Evolutionary conservation across 2,888 invertebrate genomes (phyloP).

Genomic region (Atherix ibis): DNA sequence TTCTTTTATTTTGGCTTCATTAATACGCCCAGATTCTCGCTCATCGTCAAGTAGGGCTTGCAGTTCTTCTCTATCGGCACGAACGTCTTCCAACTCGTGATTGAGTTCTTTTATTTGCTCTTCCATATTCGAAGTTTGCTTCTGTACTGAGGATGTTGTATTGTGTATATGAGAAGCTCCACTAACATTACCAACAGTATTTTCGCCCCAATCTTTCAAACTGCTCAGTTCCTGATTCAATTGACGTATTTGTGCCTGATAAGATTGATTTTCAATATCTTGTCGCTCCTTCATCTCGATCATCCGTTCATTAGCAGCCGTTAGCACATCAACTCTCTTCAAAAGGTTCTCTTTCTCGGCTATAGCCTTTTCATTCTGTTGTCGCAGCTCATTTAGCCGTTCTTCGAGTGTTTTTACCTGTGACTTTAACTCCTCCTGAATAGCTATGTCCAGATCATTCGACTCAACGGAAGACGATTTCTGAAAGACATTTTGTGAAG

Average conservation of each 20-base stretch:
- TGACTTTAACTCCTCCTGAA: constrained; percentile 62
- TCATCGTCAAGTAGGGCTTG: constrained; percentile 40
- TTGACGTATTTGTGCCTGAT: constrained; percentile 55
- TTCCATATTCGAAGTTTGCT: neutral
- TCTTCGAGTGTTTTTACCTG: constrained; percentile 52
- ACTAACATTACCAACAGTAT: neutral
- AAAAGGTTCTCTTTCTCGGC: constrained; percentile 50
- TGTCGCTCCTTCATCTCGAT: constrained; percentile 68
- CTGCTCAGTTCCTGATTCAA: constrained; percentile 47
- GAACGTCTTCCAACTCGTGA: constrained; percentile 39
- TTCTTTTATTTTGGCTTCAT: constrained; percentile 19
- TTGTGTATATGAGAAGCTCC: neutral
- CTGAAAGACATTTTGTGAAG: constrained; percentile 2
- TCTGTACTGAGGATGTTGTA: neutral
- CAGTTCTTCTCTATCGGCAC: constrained; percentile 44
- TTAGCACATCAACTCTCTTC: constrained; percentile 58
- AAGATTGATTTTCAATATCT: constrained; percentile 57
- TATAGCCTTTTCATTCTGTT: constrained; percentile 42
- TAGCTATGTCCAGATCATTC: constrained; percentile 55
- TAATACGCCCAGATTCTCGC: constrained; percentile 26
- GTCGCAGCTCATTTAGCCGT: constrained; percentile 40
- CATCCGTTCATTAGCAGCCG: constrained; percentile 59
- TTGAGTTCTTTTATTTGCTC: neutral
- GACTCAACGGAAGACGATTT: constrained; percentile 36
- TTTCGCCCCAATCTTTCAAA: constrained; percentile 34